Conservation (phyloP, 1,140 invertebrate genomes). For the Diachasmimorpha longicaudata region DNA sequence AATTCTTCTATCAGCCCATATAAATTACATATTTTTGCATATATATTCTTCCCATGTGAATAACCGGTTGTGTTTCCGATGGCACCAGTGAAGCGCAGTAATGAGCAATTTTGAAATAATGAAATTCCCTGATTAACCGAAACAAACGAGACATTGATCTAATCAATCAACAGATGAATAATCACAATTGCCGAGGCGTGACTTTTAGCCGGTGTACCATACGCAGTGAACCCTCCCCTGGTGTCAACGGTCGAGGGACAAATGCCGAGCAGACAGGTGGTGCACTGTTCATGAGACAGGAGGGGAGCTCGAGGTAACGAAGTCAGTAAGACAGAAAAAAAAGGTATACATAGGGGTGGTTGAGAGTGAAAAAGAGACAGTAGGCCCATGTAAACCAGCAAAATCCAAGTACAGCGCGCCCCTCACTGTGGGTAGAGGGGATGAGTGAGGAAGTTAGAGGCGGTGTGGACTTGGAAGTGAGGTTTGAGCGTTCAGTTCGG, state of each 20-base stretch:
- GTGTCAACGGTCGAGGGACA: slow-evolving; percentile 1
- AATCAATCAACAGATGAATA: not conserved
- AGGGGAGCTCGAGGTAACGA: not conserved
- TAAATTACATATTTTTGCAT: no score
- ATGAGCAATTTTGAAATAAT: not conserved
- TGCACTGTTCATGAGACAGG: not conserved
- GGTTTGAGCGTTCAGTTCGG: slow-evolving; percentile 24
- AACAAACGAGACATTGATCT: not conserved
- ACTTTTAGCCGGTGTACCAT: not conserved
- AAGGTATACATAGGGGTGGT: not conserved
- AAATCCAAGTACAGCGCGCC: not conserved
- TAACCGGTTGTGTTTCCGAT: not conserved
- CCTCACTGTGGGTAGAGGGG: slow-evolving; percentile 10
- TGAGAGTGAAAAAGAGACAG: not conserved
- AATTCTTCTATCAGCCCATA: no score
- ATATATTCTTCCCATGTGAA: not conserved
- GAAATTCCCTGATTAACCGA: not conserved
- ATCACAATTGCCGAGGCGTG: not conserved
- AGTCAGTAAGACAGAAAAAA: not conserved
- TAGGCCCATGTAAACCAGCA: not conserved
- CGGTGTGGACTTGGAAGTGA: slow-evolving; percentile 14
- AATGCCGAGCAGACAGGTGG: not conserved
- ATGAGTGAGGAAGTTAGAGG: slow-evolving; percentile 6
- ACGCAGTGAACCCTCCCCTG: not conserved
- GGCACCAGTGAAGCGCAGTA: not conserved